Percentiles rank a stretch among this genome's conserved stretches.
Evolutionary conservation across 2,888 invertebrate species (phyloP).

Genomic region (Beris morrisii): DNA sequence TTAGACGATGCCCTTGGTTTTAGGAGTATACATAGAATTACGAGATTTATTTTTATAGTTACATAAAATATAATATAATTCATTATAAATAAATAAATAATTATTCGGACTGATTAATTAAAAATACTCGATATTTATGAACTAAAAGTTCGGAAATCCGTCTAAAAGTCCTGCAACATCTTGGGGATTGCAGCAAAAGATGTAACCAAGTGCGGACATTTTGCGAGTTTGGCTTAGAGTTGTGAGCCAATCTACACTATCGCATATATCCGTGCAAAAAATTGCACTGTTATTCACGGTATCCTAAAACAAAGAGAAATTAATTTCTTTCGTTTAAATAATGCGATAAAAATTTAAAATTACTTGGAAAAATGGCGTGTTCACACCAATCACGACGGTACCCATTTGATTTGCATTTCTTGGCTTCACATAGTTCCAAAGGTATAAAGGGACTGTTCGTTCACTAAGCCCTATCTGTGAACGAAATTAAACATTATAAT

Average conservation of each 20-base stretch:
- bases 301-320: too few species aligned
- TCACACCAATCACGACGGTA: constrained; percentile 10
- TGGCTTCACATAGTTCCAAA: constrained; percentile 12
- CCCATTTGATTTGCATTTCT: background rate
- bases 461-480: background rate
- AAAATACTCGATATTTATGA: too few species aligned
- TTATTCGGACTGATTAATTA: too few species aligned
- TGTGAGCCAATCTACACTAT: background rate
- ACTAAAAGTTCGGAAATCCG: constrained; percentile 5
- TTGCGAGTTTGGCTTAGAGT: background rate
- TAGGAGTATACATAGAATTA: too few species aligned
- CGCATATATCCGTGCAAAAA: background rate
- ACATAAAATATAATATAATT: too few species aligned
- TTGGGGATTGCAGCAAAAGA: background rate
- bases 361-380: constrained; percentile 15
- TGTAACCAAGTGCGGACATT: constrained; percentile 5
- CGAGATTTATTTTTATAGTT: too few species aligned
- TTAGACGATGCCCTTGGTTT: too few species aligned
- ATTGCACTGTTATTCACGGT: background rate
- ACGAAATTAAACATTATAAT: background rate
- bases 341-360: too few species aligned
- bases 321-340: too few species aligned
- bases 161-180: background rate
- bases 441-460: background rate
- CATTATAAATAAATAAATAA: too few species aligned